A percentile compares a stretch with the other conserved stretches of the same genome.
Evolutionary conservation across 2,888 invertebrate species (phyloP).

Genomic region (Bedellia somnulentella): DNA sequence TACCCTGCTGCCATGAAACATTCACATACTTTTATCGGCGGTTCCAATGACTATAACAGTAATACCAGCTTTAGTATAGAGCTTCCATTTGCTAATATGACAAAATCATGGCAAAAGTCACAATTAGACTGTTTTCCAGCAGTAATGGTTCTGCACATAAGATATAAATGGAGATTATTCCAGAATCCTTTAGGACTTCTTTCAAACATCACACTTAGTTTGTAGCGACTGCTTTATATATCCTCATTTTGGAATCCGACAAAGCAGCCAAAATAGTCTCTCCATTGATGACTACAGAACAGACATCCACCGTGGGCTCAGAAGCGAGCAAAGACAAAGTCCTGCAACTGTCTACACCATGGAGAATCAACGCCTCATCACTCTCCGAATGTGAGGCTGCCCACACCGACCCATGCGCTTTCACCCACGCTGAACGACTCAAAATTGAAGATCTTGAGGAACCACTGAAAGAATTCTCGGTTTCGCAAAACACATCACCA

Average conservation of each 20-base stretch:
- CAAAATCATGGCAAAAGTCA: no score
- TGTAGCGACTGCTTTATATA: constrained; percentile 59
- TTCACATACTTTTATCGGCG: no score
- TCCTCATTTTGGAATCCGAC: constrained; percentile 65
- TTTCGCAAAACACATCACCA: constrained; percentile 52
- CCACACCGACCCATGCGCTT: constrained; percentile 59
- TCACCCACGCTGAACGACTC: constrained; percentile 66
- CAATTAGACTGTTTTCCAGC: no score
- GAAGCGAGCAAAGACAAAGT: constrained; percentile 59
- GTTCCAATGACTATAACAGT: no score
- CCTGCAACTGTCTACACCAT: constrained; percentile 58
- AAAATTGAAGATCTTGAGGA: constrained; percentile 69
- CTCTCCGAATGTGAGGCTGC: constrained; percentile 78
- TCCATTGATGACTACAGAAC: constrained; percentile 56
- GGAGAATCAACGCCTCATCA: constrained; percentile 64
- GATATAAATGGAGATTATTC: no score
- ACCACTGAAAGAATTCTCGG: constrained; percentile 66
- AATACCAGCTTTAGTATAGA: no score
- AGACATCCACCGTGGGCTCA: constrained; percentile 70
- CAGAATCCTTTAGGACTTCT: not conserved
- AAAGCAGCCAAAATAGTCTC: constrained; percentile 64
- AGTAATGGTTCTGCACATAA: no score
- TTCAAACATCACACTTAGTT: constrained; percentile 12
- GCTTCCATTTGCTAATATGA: no score
- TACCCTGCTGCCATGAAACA: no score